phyloP scores from a whole-genome alignment of 1,140 invertebrate genomes.

The Drepana arcuata region DNA sequence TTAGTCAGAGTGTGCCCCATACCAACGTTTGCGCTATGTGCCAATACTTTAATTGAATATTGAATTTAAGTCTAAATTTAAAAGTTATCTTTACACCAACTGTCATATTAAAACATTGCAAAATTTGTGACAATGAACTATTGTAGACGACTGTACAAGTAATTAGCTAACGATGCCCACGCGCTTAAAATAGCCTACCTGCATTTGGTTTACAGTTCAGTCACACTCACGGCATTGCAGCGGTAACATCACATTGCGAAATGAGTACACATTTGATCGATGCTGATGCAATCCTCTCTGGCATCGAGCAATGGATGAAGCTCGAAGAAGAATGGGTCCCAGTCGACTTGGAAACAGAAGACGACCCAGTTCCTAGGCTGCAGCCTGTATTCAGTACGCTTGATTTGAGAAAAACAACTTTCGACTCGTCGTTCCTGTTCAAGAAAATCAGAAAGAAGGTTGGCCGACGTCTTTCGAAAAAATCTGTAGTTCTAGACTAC shows the following conservation, averaged over 20 bases:
- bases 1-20: no score
- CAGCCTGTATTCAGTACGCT: conserved; percentile 31
- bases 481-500: conserved; percentile 23
- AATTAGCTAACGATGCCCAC: no score
- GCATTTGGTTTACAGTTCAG: no score
- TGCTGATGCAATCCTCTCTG: conserved; percentile 36
- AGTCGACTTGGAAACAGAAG: conserved; percentile 48
- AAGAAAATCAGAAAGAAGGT: conserved; percentile 39
- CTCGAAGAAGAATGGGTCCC: conserved; percentile 49
- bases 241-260: conserved; percentile 10
- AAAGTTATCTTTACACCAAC: no score
- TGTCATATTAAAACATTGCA: no score
- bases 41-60: no score
- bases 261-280: conserved; percentile 40
- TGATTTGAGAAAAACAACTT: conserved; percentile 36
- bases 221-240: background rate
- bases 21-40: no score
- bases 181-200: no score
- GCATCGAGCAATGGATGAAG: conserved; percentile 46
- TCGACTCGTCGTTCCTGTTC: conserved; percentile 45
- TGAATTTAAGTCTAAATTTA: no score
- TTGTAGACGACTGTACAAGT: no score
- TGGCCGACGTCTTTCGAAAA: conserved; percentile 28
- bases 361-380: conserved; percentile 20
- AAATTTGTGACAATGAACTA: no score